Conservation (phyloP, 2,888 invertebrate species). For the Campopleginae sp. region DNA sequence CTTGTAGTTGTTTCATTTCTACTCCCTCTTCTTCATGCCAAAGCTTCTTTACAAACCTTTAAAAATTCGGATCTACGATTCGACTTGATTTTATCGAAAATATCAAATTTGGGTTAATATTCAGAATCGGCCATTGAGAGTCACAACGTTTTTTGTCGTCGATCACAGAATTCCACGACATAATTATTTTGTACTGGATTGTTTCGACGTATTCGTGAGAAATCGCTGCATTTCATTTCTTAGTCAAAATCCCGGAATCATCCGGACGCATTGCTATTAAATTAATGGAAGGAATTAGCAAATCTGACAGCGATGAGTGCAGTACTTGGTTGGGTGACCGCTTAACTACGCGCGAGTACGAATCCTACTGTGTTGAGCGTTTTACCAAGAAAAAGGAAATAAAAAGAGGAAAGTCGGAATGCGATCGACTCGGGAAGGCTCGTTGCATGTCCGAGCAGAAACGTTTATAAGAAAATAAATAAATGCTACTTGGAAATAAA, state of each 20-base stretch:
- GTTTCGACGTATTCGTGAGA: neutral
- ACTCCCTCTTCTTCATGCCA: neutral
- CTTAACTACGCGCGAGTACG: neutral
- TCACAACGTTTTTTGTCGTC: neutral
- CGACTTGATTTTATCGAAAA: slow-evolving; percentile 71
- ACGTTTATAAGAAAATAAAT: neutral
- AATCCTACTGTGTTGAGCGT: too few relatives aligned
- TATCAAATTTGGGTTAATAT: neutral
- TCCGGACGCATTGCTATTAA: neutral
- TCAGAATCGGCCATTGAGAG: neutral
- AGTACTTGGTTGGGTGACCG: neutral
- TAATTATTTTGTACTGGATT: neutral
- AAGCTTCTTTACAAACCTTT: slow-evolving; percentile 78
- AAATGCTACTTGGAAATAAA: too few relatives aligned
- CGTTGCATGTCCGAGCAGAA: too few relatives aligned
- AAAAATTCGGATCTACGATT: slow-evolving; percentile 84
- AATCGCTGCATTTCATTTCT: neutral
- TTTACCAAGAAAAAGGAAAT: too few relatives aligned
- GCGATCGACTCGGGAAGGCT: too few relatives aligned
- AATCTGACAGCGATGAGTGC: neutral
- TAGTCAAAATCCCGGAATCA: neutral
- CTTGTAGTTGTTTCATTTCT: neutral
- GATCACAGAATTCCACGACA: neutral
- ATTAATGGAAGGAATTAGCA: neutral
- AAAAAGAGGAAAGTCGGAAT: too few relatives aligned